phyloP scores from a whole-genome alignment of 2,113 vertebrate species.

The Zingel zingel region DNA sequence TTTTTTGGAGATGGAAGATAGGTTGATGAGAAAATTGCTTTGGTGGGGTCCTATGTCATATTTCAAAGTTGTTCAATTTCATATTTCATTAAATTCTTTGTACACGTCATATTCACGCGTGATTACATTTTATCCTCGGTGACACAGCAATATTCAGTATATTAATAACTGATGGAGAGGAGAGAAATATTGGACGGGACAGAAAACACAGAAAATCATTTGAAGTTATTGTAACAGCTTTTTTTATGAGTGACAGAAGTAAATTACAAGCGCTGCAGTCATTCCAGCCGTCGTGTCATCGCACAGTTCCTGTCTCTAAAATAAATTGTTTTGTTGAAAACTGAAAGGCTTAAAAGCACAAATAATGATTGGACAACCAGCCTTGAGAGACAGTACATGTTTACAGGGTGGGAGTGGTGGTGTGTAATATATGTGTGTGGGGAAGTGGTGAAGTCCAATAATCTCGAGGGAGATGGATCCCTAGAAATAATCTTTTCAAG shows the following conservation, averaged over 20 bases:
- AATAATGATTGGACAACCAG: background rate
- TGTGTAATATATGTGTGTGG: background rate
- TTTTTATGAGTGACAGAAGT: constrained; percentile 45
- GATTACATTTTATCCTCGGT: constrained; percentile 8
- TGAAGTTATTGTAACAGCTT: constrained; percentile 1
- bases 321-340: constrained; percentile 45
- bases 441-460: background rate
- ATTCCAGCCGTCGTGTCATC: background rate
- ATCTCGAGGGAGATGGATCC: background rate
- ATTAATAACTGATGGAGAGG: constrained; percentile 11
- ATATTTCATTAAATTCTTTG: background rate
- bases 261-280: background rate
- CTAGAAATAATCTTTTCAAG: background rate
- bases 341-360: constrained; percentile 8
- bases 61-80: constrained; percentile 5
- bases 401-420: background rate
- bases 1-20: background rate
- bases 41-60: background rate
- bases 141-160: constrained; percentile 22
- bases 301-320: background rate
- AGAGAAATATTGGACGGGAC: constrained; percentile 7
- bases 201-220: constrained; percentile 8
- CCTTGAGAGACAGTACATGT: background rate
- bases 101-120: background rate
- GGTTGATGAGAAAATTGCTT: background rate